Evolutionary conservation across 2,113 vertebrate species (phyloP), one percentile per base, ranked within the genome.

Genomic region (Microtus ochrogaster): DNA sequence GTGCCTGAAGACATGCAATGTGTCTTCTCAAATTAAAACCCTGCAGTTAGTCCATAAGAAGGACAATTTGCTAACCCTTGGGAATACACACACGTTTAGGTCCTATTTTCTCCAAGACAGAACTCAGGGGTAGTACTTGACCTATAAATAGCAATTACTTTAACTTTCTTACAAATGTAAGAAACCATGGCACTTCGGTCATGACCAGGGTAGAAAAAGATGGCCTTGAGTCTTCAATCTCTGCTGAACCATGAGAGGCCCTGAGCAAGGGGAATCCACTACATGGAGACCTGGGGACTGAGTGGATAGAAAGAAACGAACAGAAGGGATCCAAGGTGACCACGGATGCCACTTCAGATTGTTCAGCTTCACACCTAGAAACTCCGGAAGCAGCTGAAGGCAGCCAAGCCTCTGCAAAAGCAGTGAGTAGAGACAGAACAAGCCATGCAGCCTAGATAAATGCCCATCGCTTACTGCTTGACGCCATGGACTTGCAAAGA

Each of bases 401-500:
- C 24, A 49, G 68, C 61, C 90, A 87, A 94, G 52, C 49, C 65
- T 96, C 90, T 86, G 44, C 90, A 73, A 85, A 87, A 92, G 92
- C 28, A 30, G 97, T 78, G 94, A 96, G 93, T 58, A 92, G 55
- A 95, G 94, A 94, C 22, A 96, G 88, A 86, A 87, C 19, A 92
- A 90, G 86, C 41, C 52, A 89, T 66, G 92, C 65, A 72, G 26
- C 47, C n/a, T 72, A 70, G 77, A 92, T 93, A 88, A 90, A 96
- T 0, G 78, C 70, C 76, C 21, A 26, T 90, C 11, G 24, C 10
- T 12, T 12, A 52, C 14, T 52, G 66, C 63, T 24, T 49, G n/a
- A 0, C 0, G 41, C 44, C 78, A 28, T 61, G 33, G 49, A 16
- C 33, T 39, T 74, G 61, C 86, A 73, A 49, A 92, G 72, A 81